phyloP scores from a whole-genome alignment of 2,797 vertebrate genomes.

The Gallinago solitaria region DNA sequence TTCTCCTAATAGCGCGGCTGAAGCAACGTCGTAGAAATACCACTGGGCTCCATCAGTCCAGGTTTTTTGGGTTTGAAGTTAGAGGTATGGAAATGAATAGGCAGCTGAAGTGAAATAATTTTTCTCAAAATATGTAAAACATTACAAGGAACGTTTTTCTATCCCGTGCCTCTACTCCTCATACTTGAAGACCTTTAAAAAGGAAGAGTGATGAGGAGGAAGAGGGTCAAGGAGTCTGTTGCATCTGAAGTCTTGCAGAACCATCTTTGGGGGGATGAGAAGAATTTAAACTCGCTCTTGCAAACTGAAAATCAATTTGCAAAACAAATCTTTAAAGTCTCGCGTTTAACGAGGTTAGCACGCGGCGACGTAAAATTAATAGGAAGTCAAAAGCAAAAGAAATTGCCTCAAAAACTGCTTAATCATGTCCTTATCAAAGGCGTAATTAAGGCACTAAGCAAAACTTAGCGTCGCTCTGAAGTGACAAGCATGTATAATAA shows the following conservation, averaged over 20 bases:
- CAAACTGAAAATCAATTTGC: background rate
- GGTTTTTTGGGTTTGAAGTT: too few species aligned
- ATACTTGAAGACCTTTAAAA: background rate
- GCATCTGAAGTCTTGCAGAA: background rate
- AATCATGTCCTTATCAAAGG: background rate
- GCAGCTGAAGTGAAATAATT: background rate
- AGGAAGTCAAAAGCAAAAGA: background rate
- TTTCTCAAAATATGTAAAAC: background rate
- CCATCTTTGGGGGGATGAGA: background rate
- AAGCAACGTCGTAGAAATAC: background rate
- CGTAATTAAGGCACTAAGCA: background rate
- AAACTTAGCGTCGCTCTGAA: background rate
- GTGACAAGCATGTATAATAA: background rate
- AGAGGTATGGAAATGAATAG: background rate
- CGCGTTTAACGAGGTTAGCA: background rate
- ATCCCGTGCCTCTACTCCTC: fast-evolving
- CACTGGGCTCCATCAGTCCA: background rate
- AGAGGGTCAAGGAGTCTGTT: background rate
- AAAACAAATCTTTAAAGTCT: background rate
- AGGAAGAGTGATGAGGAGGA: background rate
- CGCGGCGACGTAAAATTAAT: background rate
- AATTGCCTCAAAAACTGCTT: background rate
- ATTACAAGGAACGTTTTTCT: fast-evolving
- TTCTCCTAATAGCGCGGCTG: background rate
- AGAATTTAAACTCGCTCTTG: background rate